Evolutionary conservation across 2,888 invertebrate species (phyloP), one percentile per base, ranked within the genome.

Genomic region (Andrena fulva): DNA sequence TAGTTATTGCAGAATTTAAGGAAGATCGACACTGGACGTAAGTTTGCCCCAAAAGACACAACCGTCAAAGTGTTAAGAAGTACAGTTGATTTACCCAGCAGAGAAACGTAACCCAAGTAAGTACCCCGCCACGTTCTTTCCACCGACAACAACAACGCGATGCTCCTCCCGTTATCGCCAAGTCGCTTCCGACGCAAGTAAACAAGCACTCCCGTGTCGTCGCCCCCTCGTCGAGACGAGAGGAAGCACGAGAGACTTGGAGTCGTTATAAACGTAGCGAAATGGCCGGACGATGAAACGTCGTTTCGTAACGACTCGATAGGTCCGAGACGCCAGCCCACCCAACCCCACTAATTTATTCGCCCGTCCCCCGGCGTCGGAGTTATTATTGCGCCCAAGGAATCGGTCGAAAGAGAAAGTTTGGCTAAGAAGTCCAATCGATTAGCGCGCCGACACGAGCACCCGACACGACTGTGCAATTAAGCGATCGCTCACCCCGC

Each of bases 401-500:
- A 74, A 75, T 31, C 74, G 74, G 79, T 77, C 68, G 75, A 62
- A 73, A 56, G 79, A 66, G 82, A 81, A 86, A 86, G 75, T 84
- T 84, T 77, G 56, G 72, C 66, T 81, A 81, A 84, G 86, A 84
- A 86, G 86, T 77, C 79, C 85, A 83, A 86, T 86, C 85, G 80
- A 86, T 86, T 86, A 86, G 76, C 85, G 80, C 59, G 59, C 59
- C 69, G 69, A 70, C 69, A 69, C 83, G 85, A 77, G 56, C 77
- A 86, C 73, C 76, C 85, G 80, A 83, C 85, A 86, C 85, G 85
- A 76, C 85, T 76, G 77, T 80, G 86, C 85, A 86, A 86, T 86
- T 83, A 77, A 80, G 80, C 82, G 60, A 66, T 72, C 84, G 42
- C 35, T 64, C 33, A 54, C 54, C 54, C 54, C 31, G 66, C 66